Evolutionary conservation across 2,888 invertebrate species (phyloP).

Genomic region (Chesias legatella): DNA sequence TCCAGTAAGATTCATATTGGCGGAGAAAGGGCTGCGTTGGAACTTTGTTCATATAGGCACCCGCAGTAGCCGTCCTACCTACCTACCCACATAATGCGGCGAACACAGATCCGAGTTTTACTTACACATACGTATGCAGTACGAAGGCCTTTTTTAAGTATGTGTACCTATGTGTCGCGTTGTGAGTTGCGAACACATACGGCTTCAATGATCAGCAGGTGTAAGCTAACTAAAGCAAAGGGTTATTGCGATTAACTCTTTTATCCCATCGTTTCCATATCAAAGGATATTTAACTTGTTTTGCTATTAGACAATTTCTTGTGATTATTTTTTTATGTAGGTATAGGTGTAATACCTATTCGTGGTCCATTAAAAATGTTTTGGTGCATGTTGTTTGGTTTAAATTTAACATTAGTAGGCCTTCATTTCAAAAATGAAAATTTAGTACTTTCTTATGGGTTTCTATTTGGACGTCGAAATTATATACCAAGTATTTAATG

Average conservation of each 20-base stretch:
- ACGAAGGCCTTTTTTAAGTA: conserved; percentile 75
- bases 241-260: conserved; percentile 80
- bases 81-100: conserved; percentile 76
- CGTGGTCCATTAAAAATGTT: no score
- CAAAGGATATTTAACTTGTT: conserved; percentile 80
- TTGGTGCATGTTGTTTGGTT: no score
- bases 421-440: no score
- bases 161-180: conserved; percentile 52
- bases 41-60: conserved; percentile 65
- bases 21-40: conserved; percentile 61
- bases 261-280: conserved; percentile 80
- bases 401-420: no score
- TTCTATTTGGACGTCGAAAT: conserved; percentile 9
- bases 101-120: conserved; percentile 78
- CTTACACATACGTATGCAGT: conserved; percentile 70
- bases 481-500: no score
- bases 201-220: conserved; percentile 81
- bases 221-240: conserved; percentile 77
- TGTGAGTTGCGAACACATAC: conserved; percentile 72
- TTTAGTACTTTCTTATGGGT: no score
- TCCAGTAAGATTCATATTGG: conserved; percentile 71
- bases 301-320: conserved; percentile 62
- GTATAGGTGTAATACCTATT: no score
- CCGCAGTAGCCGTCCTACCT: conserved; percentile 74
- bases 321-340: no score